These are phyloP conservation scores for Selenia dentaria DNA, from an alignment of 2,888 invertebrate species.

Conservation along the genomic window DNA sequence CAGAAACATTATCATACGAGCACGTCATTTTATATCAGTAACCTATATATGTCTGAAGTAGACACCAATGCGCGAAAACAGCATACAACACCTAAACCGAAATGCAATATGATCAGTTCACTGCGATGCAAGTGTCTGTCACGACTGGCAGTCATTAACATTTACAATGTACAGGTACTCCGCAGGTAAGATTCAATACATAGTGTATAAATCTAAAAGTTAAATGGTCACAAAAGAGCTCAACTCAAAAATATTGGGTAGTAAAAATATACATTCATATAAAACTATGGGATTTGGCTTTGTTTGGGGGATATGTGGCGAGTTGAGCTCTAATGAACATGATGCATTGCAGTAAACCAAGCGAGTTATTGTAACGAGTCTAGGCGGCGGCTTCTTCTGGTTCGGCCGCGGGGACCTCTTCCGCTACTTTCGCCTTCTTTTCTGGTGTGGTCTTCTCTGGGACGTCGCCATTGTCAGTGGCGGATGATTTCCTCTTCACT, in stretches of 20 bases:
- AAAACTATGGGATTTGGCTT: conserved; percentile 64
- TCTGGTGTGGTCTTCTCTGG: conserved; percentile 88
- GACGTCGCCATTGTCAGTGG: conserved; percentile 80
- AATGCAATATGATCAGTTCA: conserved; percentile 64
- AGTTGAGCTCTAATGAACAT: conserved; percentile 77
- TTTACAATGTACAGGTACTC: conserved; percentile 84
- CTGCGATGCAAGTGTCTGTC: conserved; percentile 72
- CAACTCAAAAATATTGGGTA: conserved; percentile 67
- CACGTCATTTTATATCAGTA: conserved; percentile 59
- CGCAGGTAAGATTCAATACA: conserved; percentile 79
- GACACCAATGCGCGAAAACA: conserved; percentile 75
- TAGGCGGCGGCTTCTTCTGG: conserved; percentile 84
- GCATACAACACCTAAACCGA: conserved; percentile 71
- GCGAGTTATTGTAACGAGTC: conserved; percentile 48
- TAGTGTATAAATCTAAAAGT: conserved; percentile 74
- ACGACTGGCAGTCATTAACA: conserved; percentile 67
- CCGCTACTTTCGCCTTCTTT: conserved; percentile 89
- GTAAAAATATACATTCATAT: conserved; percentile 43
- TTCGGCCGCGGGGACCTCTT: conserved; percentile 83
- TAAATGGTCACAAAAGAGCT: conserved; percentile 70
- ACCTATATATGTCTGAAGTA: conserved; percentile 66
- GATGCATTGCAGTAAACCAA: conserved; percentile 83
- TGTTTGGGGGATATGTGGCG: conserved; percentile 65
- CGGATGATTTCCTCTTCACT: conserved; percentile 89
- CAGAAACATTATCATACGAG: conserved; percentile 63